Base-by-base conservation (phyloP, 2,888 invertebrate genomes). In the Lithodes maja region DNA sequence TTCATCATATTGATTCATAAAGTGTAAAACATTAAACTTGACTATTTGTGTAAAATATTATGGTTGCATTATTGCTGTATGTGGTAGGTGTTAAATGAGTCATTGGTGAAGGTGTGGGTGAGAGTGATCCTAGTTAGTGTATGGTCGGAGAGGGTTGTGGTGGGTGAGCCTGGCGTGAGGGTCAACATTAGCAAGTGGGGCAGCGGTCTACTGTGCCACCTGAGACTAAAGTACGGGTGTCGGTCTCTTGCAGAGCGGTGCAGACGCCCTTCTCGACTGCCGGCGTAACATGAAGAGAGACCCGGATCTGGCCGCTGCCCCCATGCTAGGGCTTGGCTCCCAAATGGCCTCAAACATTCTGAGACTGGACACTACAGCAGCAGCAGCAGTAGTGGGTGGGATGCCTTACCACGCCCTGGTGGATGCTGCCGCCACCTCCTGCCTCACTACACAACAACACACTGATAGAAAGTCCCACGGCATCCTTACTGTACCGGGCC, bases 191-290 rank as follows among this genome's bases (percentile, higher is more conserved):
- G 17, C 54, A 17, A n/a, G 53, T 53, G 79, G 52, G 79, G 78
- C 78, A 50, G 15, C n/a, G 49, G 33, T 33, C 33, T 52, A 50
- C 81, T 74, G 80, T 88, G 84, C 88, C 83, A 75, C 88, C 84
- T 74, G 88, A 84, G 83, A 88, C 81, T 88, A 88, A 88, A 88
- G 88, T 88, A 80, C 88, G 79, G 88, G 88, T 88, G 88, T 88
- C 88, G 88, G 88, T 88, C 88, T 88, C 88, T 88, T 88, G 77
- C 88, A 88, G 88, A 88, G 88, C 83, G 84, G 78, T 88, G 88
- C 79, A 68, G 88, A 88, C 80, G 78, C 88, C 74, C 81, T 88
- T 55, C 88, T 84, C 71, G 83, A 84, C 84, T 71, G 79, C 84
- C 69, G 88, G 88, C 88, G 88, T 84, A 74, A 61, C 88, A 74